Conservation (phyloP, 2,888 invertebrate species). For the Seladonia tumulorum region DNA sequence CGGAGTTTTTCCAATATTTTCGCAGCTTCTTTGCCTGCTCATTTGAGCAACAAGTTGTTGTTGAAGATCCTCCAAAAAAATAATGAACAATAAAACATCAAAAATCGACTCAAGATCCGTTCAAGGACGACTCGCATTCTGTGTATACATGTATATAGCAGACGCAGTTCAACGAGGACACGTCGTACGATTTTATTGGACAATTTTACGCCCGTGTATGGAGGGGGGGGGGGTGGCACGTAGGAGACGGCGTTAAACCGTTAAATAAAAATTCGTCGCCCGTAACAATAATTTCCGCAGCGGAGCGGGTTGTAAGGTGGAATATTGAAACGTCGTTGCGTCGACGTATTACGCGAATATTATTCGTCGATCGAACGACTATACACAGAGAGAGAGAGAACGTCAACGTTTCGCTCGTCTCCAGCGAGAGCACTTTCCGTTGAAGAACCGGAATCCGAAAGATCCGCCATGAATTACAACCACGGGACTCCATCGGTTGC, state of each 20-base stretch:
- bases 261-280: slow-evolving; percentile 8
- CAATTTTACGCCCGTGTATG: neutral
- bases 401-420: neutral
- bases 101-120: neutral
- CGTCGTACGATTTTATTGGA: neutral
- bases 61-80: neutral
- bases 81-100: neutral
- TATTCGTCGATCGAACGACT: neutral
- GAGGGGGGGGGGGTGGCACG: neutral
- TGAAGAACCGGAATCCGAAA: slow-evolving; percentile 20
- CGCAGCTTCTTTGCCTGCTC: neutral
- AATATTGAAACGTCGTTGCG: slow-evolving; percentile 6
- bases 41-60: neutral
- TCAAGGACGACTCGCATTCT: no score
- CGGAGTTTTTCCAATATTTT: neutral
- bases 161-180: neutral
- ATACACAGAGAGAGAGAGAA: neutral
- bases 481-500: slow-evolving; percentile 36
- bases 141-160: neutral
- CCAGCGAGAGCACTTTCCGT: neutral
- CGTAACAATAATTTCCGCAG: neutral
- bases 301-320: neutral
- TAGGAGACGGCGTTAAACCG: neutral
- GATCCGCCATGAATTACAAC: slow-evolving; percentile 55
- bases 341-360: neutral